phyloP scores from a whole-genome alignment of 2,113 vertebrate genomes.

The Athene cunicularia region DNA sequence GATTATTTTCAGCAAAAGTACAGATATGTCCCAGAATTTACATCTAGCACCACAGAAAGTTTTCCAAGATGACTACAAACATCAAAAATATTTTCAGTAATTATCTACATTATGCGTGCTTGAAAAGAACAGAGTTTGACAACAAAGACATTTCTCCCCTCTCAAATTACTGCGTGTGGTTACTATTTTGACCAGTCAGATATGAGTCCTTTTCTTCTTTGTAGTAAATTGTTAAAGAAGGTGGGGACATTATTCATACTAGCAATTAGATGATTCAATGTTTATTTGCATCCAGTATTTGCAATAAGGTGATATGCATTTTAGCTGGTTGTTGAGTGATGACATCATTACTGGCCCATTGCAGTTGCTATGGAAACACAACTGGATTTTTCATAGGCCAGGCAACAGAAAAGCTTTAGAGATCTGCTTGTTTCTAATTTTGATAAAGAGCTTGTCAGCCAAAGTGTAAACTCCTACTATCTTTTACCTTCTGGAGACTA shows the following conservation, averaged over 20 bases:
- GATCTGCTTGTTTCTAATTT: background rate
- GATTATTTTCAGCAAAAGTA: background rate
- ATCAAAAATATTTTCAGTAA: slow-evolving; percentile 38
- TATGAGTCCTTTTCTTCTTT: slow-evolving; percentile 26
- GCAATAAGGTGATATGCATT: slow-evolving; percentile 24
- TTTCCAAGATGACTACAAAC: background rate
- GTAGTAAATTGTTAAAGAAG: slow-evolving; percentile 27
- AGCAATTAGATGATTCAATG: slow-evolving; percentile 74
- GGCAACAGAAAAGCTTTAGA: background rate
- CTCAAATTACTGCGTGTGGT: slow-evolving; percentile 5
- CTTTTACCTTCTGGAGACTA: background rate
- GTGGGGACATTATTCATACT: slow-evolving; percentile 37
- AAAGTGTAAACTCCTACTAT: background rate
- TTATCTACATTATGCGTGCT: background rate
- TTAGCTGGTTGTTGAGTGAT: slow-evolving; percentile 44
- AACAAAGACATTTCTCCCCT: background rate
- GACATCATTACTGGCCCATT: slow-evolving; percentile 47
- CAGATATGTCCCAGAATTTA: background rate
- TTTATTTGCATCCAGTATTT: slow-evolving; percentile 59
- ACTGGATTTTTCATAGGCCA: slow-evolving; percentile 46
- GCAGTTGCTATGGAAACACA: slow-evolving; percentile 72
- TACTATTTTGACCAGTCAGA: slow-evolving; percentile 53
- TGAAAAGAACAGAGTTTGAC: slow-evolving; percentile 23
- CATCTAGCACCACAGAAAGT: background rate
- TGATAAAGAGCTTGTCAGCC: background rate